These are phyloP conservation scores for Scleropages formosus DNA, from an alignment of 2,797 vertebrate genomes.

Conservation along the genomic window DNA sequence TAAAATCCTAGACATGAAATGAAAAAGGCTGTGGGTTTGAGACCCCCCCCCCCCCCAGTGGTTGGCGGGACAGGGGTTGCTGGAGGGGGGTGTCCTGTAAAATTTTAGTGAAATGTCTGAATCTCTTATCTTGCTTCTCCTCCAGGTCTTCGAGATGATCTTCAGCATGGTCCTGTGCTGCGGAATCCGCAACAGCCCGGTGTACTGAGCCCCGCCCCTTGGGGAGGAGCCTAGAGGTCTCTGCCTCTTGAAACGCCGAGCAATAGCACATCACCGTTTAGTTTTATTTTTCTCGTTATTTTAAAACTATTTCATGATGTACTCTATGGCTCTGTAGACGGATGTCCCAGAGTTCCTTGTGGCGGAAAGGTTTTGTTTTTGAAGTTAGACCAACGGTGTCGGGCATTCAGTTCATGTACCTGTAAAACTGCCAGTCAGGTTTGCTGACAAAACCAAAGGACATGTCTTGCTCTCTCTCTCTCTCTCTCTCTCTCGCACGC, in stretches of 20 bases:
- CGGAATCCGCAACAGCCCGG: slow-evolving; percentile 91
- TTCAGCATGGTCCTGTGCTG: slow-evolving; percentile 99
- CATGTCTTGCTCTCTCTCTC: not conserved
- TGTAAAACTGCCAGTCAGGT: not conserved
- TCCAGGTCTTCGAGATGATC: slow-evolving; percentile 97
- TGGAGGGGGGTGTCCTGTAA: no score
- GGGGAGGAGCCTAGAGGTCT: slow-evolving; percentile 22
- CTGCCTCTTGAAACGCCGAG: slow-evolving; percentile 28
- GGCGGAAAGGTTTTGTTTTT: slow-evolving; percentile 15
- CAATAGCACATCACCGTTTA: slow-evolving; percentile 33
- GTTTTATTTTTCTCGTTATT: slow-evolving; percentile 34
- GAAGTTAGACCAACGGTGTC: not conserved
- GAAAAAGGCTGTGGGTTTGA: no score
- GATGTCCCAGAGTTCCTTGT: no score
- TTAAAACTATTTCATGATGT: slow-evolving; percentile 34
- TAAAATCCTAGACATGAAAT: no score
- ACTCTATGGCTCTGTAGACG: no score
- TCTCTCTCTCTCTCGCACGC: slow-evolving; percentile 1
- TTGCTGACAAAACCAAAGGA: not conserved
- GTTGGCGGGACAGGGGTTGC: no score
- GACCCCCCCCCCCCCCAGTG: no score
- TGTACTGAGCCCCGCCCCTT: slow-evolving; percentile 73
- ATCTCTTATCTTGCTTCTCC: not conserved
- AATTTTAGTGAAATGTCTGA: not conserved
- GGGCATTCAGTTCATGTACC: not conserved